Evolutionary conservation across 2,113 vertebrate genomes (phyloP), one percentile per base, ranked within the genome.

Genomic region (human): DNA sequence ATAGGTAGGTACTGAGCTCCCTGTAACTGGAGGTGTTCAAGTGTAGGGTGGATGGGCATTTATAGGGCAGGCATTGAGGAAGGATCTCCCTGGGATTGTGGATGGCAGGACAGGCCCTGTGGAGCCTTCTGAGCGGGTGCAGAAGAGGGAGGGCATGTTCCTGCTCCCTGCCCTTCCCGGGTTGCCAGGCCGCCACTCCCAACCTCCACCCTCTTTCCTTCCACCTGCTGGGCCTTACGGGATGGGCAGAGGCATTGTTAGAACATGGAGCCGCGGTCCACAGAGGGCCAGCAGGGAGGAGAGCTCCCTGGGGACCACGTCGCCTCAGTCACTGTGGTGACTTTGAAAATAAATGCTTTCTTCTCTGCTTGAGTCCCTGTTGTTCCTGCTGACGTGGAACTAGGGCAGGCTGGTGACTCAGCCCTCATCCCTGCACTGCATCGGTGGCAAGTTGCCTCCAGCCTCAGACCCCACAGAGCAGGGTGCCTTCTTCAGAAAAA

Each of bases 351-450:
- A 76, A 96, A 72, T 7, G 70, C 83, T 84, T 43, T 70, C 90
- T 82, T 68, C 93, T 93, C 61, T 25, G 52, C 83, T 61, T 0
- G 13, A 79, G 30, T 32, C n/a, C 55, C 40, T 8, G 6, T 10
- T 79, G 82, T 83, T 57, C 40, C 27, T 32, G 89, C 94, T 97
- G 97, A 96, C 79, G 93, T 96, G 96, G 97, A 93, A 25, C 61
- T 79, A 27, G 84, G 93, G 86, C 89, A 79, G 78, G 92, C 95
- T 4, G 70, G 95, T 98, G 95, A 98, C 97, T 98, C 97, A 97
- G 98, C 92, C 75, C 40, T 48, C 0, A 22, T 93, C 89, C 86
- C 92, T 90, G 76, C 55, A 2, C 83, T n/a, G 96, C 73, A 8
- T 94, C 10, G 0, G 84, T n/a, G 93, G 61, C 30, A 12, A 73